These are phyloP conservation scores for Drosophila sulfurigaster DNA, from an alignment of 1,140 invertebrate species.

Conservation along the genomic window DNA sequence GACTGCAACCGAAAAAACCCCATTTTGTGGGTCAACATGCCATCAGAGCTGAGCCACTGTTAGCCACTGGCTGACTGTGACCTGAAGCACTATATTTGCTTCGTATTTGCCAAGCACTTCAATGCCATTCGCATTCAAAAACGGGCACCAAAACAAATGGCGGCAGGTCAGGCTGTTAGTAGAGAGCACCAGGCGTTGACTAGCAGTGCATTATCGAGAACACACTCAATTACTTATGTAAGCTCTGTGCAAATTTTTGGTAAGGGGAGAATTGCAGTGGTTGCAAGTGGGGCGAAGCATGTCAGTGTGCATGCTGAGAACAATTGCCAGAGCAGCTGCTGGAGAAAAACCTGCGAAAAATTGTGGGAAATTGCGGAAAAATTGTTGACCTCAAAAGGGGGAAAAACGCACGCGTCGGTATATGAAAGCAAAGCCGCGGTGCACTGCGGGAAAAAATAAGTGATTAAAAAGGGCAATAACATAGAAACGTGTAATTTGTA, in stretches of 20 bases:
- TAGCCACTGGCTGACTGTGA: neutral
- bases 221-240: conserved; percentile 83
- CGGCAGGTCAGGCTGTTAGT: conserved; percentile 6
- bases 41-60: conserved; percentile 2
- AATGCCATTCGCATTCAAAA: conserved; percentile 60
- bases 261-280: neutral
- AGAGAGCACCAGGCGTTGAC: conserved; percentile 18
- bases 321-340: conserved; percentile 69
- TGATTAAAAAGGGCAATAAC: neutral
- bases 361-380: conserved; percentile 63
- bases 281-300: neutral
- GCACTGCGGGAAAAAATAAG: conserved; percentile 9
- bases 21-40: conserved; percentile 45
- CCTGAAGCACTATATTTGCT: conserved; percentile 24
- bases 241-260: conserved; percentile 44
- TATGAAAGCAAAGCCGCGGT: conserved; percentile 6
- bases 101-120: conserved; percentile 72
- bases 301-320: conserved; percentile 34
- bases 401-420: conserved; percentile 20
- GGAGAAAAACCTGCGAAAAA: conserved; percentile 66
- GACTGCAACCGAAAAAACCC: neutral
- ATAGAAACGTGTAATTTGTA: too few relatives aligned
- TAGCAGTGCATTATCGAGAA: conserved; percentile 78
- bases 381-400: conserved; percentile 71
- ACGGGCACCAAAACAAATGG: conserved; percentile 51